Evolutionary conservation across 2,888 invertebrate genomes (phyloP).

Genomic region (Xanthia icteritia): DNA sequence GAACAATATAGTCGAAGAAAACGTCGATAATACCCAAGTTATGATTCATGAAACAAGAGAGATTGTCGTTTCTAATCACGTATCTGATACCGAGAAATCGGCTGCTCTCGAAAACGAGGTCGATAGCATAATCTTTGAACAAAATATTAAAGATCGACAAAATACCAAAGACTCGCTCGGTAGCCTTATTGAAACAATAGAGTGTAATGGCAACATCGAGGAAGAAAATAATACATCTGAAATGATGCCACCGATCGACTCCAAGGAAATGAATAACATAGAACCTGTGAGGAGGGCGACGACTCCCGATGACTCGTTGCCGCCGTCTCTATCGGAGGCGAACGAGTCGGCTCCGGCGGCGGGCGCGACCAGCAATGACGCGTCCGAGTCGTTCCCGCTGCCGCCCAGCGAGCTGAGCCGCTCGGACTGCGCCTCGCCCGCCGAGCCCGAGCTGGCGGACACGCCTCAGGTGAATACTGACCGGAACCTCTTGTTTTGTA

Average conservation of each 20-base stretch:
- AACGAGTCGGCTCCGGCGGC: constrained; percentile 63
- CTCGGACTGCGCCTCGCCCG: constrained; percentile 64
- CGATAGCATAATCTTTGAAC: constrained; percentile 67
- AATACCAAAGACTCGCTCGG: constrained; percentile 71
- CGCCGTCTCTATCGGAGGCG: constrained; percentile 62
- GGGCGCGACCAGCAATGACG: constrained; percentile 54
- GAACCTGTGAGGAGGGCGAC: constrained; percentile 45
- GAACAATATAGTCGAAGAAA: constrained; percentile 57
- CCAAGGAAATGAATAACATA: constrained; percentile 45
- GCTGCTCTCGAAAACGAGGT: constrained; percentile 60
- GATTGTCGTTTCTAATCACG: constrained; percentile 63
- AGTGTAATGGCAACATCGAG: constrained; percentile 76
- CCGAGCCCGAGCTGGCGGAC: constrained; percentile 47
- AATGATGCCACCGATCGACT: constrained; percentile 27
- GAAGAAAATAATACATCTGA: constrained; percentile 50
- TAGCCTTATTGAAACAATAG: constrained; percentile 65
- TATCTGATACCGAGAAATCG: constrained; percentile 58
- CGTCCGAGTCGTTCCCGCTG: constrained; percentile 58
- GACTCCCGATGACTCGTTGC: constrained; percentile 43
- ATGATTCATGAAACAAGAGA: constrained; percentile 56
- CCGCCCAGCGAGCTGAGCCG: constrained; percentile 60
- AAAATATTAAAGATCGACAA: constrained; percentile 69
- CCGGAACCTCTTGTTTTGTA: constrained; percentile 84
- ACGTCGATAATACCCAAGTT: constrained; percentile 60
- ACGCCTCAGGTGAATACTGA: constrained; percentile 86